These are phyloP conservation scores for Cryptoblepharus egeriae DNA, from an alignment of 2,797 vertebrate genomes.

Conservation along the genomic window DNA sequence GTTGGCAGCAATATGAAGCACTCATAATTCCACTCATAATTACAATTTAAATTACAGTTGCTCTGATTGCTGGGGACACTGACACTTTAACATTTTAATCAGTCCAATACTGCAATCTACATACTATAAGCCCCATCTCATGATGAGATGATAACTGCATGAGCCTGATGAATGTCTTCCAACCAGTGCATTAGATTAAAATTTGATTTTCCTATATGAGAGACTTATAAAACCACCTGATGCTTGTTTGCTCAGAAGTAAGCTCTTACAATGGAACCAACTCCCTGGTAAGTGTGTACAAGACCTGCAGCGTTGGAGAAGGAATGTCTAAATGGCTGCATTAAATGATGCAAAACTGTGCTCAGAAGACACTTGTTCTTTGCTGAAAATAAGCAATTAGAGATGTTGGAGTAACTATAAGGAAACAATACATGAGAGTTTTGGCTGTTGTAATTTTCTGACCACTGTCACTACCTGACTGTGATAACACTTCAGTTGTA, in stretches of 20 bases:
- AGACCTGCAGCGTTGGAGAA: too few species aligned
- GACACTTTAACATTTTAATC: background rate
- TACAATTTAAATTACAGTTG: too few species aligned
- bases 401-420: background rate
- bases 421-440: background rate
- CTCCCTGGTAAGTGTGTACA: too few species aligned
- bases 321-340: too few species aligned
- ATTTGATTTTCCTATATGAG: too few species aligned
- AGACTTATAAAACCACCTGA: too few species aligned
- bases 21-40: too few species aligned
- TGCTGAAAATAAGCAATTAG: background rate
- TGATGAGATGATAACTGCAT: background rate
- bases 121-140: too few species aligned
- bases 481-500: background rate
- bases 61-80: too few species aligned
- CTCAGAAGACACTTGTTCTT: background rate
- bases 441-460: background rate
- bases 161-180: background rate
- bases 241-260: too few species aligned
- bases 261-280: too few species aligned
- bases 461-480: background rate
- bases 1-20: too few species aligned
- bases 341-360: background rate
- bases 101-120: background rate
- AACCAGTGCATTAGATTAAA: background rate